Evolutionary conservation across 1,140 invertebrate species (phyloP), one percentile per base, ranked within the genome.

Genomic region (Aphaenogaster ashmeadi): DNA sequence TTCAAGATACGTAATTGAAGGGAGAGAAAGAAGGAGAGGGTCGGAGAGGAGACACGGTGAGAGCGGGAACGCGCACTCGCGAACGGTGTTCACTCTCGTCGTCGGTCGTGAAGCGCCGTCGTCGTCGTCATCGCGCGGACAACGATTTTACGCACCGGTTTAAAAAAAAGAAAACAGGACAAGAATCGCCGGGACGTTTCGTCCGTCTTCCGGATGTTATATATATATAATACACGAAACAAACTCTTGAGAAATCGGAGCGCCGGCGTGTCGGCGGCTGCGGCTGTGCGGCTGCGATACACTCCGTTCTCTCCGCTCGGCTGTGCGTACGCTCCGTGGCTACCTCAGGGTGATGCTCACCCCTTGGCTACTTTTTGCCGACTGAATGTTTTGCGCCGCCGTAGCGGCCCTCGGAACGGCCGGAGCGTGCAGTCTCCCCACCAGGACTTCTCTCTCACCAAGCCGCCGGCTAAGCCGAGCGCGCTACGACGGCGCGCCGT

Each of bases 301-400:
- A 41, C 64, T 44, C 15, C 33, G 36, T n/a, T 41, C 13, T 62
- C 83, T 74, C n/a, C 44, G 60, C 13, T 21, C n/a, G 33, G 69
- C 13, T 36, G 47, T 79, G 58, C 83, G 47, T 86, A 44, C 62
- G 87, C 77, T 81, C 52, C 47, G 86, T 58, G 33, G 41, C 85
- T 88, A 91, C 87, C 91, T 92, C 92, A 92, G 93, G 93, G 91
- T 94, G 93, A 94, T 94, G 95, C 92, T 95, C 93, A 95, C 94
- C 95, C 95, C 95, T 95, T 95, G 95, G 93, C 94, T 95, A 95
- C 95, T 95, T 95, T 95, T 95, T 95, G 95, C 95, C 95, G 94
- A 95, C 95, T 95, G 94, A 95, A 95, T 95, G 95, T 95, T 95
- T 95, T 95, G 94, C 94, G 94, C 93, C 89, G 91, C 90, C 90